Base-by-base conservation (phyloP, 2,797 vertebrate genomes). In the Philypnodon macrostomus region DNA sequence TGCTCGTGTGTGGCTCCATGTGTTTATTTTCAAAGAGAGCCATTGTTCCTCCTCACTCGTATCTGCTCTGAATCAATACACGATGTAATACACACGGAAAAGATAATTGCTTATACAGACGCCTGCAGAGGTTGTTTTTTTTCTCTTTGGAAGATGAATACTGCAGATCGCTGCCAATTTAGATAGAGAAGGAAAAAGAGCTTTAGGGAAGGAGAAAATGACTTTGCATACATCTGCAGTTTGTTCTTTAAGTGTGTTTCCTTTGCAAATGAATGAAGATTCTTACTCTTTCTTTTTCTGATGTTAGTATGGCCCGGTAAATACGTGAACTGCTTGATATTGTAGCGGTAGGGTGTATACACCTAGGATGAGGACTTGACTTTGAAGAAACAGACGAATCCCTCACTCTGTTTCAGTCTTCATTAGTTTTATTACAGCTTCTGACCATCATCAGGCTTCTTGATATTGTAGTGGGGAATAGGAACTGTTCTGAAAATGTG, bases 51-150 rank as follows among this genome's bases (percentile, higher is more conserved):
- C 11, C 7, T 37, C 37, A 34, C 16, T 53, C 38, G 47, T 42
- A 32, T 35, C 48, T 38, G 23, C 13, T 16, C 36, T 14, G 34
- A 66, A 62, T 71, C 62, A 58, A 48, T 37, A 55, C 48, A 52
- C 45, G 24, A 6, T 35, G 50, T 34, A 7, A 60, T 54, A 36
- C 54, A 27, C 36, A 49, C 14, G 16, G 37, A 33, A 68, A 27
- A 53, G 55, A 41, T 30, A 53, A 8, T 30, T 47, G 10, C 17
- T 21, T 32, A n/a, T n/a, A 23, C 34, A 27, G 42, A 52, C 19
- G 47, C 7, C 31, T 27, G 24, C 16, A 10, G 4, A 41, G 51
- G 18, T 53, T 47, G 18, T 53, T 47, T 53, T 64, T 47, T 53
- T 47, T 23, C 50, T 49, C 56, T 64, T 55, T 49, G 13, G 10